Conservation (phyloP, 2,797 vertebrate genomes). For the Sylvilagus floridanus region DNA sequence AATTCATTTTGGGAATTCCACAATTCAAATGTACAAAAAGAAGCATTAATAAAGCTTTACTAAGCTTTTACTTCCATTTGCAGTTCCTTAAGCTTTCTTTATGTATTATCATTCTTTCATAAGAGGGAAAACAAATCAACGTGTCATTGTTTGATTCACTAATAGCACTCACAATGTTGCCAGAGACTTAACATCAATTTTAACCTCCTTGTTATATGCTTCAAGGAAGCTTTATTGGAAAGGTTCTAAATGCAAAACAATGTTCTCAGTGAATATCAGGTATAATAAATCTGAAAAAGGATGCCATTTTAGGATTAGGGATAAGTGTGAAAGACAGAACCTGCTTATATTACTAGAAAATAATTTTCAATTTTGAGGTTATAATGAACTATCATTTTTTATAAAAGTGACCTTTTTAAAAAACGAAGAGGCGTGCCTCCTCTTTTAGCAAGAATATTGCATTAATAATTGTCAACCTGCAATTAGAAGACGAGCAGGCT, state of each 20-base stretch:
- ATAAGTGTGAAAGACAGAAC: neutral
- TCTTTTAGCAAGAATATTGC: constrained; percentile 67
- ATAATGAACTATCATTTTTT: constrained; percentile 63
- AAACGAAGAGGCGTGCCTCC: constrained; percentile 68
- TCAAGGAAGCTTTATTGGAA: neutral
- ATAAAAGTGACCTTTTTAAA: constrained; percentile 76
- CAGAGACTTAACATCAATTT: neutral
- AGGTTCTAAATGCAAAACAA: neutral
- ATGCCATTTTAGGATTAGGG: neutral
- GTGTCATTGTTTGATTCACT: neutral
- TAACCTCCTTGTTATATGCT: neutral
- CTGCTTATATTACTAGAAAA: constrained; percentile 45
- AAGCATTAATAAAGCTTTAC: neutral
- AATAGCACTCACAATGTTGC: neutral
- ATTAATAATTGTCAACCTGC: constrained; percentile 81
- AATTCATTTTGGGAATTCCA: neutral
- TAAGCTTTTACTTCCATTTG: neutral
- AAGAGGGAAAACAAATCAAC: neutral
- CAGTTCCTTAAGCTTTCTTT: neutral
- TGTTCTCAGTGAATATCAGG: neutral
- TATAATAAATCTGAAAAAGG: neutral
- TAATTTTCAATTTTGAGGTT: constrained; percentile 67
- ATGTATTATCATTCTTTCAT: neutral
- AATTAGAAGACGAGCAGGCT: constrained; percentile 77
- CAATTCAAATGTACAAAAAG: neutral